These are phyloP conservation scores for Platalea minor DNA, from an alignment of 2,797 vertebrate genomes.

Conservation along the genomic window DNA sequence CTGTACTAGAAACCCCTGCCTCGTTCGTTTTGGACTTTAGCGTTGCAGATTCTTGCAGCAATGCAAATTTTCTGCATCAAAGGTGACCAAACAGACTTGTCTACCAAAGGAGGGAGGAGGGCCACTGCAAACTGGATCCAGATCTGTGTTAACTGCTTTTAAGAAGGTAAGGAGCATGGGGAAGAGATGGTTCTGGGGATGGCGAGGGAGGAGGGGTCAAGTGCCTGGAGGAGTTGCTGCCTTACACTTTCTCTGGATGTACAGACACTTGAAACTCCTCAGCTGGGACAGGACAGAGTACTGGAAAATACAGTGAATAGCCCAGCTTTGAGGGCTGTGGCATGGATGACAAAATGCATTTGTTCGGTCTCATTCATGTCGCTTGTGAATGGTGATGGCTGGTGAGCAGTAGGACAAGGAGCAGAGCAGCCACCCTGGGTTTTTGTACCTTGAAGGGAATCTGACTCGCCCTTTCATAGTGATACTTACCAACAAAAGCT, in stretches of 20 bases:
- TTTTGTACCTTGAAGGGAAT: neutral
- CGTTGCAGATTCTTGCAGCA: neutral
- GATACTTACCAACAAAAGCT: neutral
- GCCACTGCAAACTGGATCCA: neutral
- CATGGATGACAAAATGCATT: neutral
- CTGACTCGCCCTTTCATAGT: neutral
- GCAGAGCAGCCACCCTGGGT: neutral
- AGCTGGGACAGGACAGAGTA: neutral
- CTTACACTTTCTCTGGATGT: neutral
- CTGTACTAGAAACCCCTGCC: neutral
- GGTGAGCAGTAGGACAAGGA: neutral
- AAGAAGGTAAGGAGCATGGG: neutral
- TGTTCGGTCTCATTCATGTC: neutral
- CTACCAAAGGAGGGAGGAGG: neutral
- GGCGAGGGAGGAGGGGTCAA: neutral
- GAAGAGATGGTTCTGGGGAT: neutral
- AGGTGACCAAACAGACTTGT: neutral
- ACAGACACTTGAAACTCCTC: neutral
- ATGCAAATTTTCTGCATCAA: neutral
- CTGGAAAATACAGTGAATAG: neutral
- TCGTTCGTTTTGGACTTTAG: neutral
- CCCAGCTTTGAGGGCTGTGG: neutral
- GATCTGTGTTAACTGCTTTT: neutral
- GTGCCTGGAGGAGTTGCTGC: neutral
- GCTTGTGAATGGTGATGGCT: neutral